These are phyloP conservation scores for Tetranychus piercei DNA, from an alignment of 2,888 invertebrate species.

Conservation along the genomic window DNA sequence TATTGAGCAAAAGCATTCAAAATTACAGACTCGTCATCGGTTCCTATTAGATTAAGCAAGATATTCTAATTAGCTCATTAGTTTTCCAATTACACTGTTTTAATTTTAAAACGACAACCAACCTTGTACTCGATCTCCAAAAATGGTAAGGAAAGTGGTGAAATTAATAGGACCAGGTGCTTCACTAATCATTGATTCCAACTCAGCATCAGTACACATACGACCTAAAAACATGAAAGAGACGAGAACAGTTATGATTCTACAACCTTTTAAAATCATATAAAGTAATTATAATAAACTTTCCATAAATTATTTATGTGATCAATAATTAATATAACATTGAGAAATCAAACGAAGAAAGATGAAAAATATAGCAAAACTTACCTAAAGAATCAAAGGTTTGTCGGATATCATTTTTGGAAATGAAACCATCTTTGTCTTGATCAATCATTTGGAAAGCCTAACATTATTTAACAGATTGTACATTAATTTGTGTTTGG, in stretches of 20 bases:
- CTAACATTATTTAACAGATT: slow-evolving; percentile 34
- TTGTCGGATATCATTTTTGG: slow-evolving; percentile 45
- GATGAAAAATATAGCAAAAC: not conserved
- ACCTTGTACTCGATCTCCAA: slow-evolving; percentile 77
- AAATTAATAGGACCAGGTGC: slow-evolving; percentile 83
- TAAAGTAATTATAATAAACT: not conserved
- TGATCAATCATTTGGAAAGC: slow-evolving; percentile 90
- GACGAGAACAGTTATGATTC: not conserved
- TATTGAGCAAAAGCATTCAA: slow-evolving; percentile 80
- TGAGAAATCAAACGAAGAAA: not conserved
- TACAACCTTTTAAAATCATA: not conserved
- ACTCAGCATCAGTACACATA: slow-evolving; percentile 70
- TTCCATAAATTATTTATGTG: no score
- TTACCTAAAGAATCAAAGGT: slow-evolving; percentile 66
- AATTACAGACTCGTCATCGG: slow-evolving; percentile 79
- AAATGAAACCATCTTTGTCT: slow-evolving; percentile 64
- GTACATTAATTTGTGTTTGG: not conserved
- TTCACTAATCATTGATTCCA: slow-evolving; percentile 71
- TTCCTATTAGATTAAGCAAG: slow-evolving; percentile 35
- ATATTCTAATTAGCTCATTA: not conserved
- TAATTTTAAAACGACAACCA: slow-evolving; percentile 10
- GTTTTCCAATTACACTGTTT: not conserved
- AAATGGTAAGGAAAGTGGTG: slow-evolving; percentile 76
- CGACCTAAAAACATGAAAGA: slow-evolving; percentile 40
- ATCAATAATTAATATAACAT: no score